A percentile compares a stretch with the other conserved stretches of the same genome.
Conservation (phyloP, 2,888 invertebrate genomes). For the Helobdella robusta region DNA sequence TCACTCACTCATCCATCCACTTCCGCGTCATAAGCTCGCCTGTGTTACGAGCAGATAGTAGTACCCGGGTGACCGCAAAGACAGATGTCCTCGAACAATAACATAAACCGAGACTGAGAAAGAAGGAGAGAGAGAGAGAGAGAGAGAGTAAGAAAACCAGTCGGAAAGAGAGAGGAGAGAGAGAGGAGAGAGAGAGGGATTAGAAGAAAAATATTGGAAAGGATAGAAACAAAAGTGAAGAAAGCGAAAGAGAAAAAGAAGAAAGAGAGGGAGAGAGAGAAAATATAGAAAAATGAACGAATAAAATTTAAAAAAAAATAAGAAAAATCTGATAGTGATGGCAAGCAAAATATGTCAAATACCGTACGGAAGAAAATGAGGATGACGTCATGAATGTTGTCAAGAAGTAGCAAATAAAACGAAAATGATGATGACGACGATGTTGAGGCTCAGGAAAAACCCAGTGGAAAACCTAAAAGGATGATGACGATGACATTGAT, state of each 20-base stretch:
- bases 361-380: not conserved
- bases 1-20: not conserved
- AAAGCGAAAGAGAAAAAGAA: constrained; percentile 6
- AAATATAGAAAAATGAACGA: not conserved
- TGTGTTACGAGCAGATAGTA: constrained; percentile 11
- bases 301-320: no score
- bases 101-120: not conserved
- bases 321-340: not conserved
- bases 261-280: not conserved
- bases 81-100: constrained; percentile 18
- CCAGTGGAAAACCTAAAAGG: no score
- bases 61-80: not conserved
- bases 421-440: not conserved
- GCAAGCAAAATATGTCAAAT: not conserved
- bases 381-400: not conserved
- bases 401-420: not conserved
- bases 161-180: not conserved
- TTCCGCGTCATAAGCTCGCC: constrained; percentile 8
- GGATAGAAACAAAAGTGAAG: not conserved
- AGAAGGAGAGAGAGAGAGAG: not conserved
- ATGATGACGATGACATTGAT: no score
- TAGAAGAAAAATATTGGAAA: not conserved
- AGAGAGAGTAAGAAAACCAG: not conserved
- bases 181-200: not conserved
- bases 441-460: no score